Evolutionary conservation across 2,797 vertebrate genomes (phyloP).

Genomic region (Linurgus olivaceus): DNA sequence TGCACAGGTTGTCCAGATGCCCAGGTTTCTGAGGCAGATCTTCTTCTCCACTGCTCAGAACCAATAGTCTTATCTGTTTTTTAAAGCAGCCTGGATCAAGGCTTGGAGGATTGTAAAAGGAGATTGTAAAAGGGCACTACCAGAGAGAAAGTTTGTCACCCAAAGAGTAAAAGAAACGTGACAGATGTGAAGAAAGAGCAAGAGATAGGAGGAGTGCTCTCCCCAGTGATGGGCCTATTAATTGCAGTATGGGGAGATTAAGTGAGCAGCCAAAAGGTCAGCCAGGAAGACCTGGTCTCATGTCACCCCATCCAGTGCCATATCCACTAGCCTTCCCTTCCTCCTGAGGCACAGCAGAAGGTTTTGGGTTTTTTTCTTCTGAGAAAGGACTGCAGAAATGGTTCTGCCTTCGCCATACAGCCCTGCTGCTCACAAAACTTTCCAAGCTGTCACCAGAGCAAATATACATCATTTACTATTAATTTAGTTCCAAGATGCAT

Average conservation of each 20-base stretch:
- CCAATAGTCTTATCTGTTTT: neutral
- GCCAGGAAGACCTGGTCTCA: neutral
- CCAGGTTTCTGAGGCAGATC: neutral
- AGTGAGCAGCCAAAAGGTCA: constrained; percentile 22
- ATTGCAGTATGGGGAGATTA: neutral
- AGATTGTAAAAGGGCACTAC: neutral
- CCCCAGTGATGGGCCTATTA: neutral
- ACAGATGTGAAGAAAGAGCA: constrained; percentile 2
- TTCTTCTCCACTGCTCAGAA: neutral
- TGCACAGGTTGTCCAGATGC: fast-evolving
- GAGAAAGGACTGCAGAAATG: neutral
- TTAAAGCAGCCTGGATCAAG: neutral
- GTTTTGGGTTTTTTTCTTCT: neutral
- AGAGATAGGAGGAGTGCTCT: neutral
- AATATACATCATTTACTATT: neutral
- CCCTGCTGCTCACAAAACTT: neutral
- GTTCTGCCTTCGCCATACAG: neutral
- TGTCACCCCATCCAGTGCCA: neutral
- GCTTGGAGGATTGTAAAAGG: neutral
- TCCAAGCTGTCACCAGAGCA: neutral
- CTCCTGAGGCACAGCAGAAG: neutral
- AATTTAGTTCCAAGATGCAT: neutral
- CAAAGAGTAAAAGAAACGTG: neutral
- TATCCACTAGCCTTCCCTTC: neutral
- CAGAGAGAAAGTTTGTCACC: neutral